Evolutionary conservation across 2,797 vertebrate genomes (phyloP).

Genomic region (Urophycis tenuis): DNA sequence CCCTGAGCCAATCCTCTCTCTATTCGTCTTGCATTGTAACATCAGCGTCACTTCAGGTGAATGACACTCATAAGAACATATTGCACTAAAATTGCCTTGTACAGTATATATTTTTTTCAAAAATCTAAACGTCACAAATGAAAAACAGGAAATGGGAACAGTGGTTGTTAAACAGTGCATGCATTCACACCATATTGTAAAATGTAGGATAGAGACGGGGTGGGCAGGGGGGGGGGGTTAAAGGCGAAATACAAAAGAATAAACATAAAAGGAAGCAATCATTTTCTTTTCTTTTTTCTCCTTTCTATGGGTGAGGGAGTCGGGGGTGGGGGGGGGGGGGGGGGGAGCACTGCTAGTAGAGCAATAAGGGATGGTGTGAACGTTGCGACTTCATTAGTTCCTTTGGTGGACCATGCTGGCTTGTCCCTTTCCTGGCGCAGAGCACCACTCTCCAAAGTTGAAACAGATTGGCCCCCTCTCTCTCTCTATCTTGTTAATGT

Average conservation of each 20-base stretch:
- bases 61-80: slow-evolving; percentile 44
- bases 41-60: slow-evolving; percentile 30
- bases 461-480: slow-evolving; percentile 65
- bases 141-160: slow-evolving; percentile 41
- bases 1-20: slow-evolving; percentile 47
- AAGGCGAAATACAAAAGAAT: slow-evolving; percentile 61
- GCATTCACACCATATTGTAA: slow-evolving; percentile 77
- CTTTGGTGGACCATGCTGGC: slow-evolving; percentile 62
- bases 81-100: slow-evolving; percentile 37
- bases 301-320: slow-evolving; percentile 1
- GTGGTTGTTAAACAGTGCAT: slow-evolving; percentile 77
- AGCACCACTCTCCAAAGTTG: slow-evolving; percentile 45
- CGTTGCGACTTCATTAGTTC: slow-evolving; percentile 61
- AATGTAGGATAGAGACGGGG: slow-evolving; percentile 40
- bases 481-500: slow-evolving; percentile 55
- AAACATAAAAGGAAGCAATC: slow-evolving; percentile 50
- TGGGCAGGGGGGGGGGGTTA: slow-evolving; percentile 48
- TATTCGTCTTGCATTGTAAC: slow-evolving; percentile 28
- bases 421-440: slow-evolving; percentile 56
- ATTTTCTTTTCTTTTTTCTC: slow-evolving; percentile 35
- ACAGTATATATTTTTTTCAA: not conserved
- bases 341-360: slow-evolving; percentile 25
- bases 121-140: slow-evolving; percentile 42
- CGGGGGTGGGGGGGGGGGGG: slow-evolving; percentile 3
- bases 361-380: slow-evolving; percentile 31